Evolutionary conservation across 2,888 invertebrate genomes (phyloP).

Genomic region (Pristionchus entomophagus): DNA sequence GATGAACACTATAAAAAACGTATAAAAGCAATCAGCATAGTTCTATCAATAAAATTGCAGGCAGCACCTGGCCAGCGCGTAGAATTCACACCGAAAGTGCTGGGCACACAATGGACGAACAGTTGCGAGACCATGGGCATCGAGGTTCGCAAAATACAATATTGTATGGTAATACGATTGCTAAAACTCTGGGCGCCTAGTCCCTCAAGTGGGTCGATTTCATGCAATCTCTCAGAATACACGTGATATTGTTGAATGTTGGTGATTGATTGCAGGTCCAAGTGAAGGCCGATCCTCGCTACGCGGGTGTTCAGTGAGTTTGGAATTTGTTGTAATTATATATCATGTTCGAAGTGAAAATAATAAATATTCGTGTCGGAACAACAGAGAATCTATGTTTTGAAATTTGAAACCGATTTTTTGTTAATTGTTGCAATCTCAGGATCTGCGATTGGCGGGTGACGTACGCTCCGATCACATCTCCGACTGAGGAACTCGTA

Average conservation of each 20-base stretch:
- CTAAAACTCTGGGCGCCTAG: too few relatives aligned
- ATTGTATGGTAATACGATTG: too few relatives aligned
- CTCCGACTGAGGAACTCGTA: neutral
- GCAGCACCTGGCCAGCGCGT: conserved; percentile 9
- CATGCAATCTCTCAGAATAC: too few relatives aligned
- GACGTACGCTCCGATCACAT: neutral
- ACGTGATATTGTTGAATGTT: neutral
- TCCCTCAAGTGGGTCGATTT: too few relatives aligned
- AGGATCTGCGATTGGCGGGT: conserved; percentile 39
- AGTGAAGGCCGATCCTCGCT: neutral
- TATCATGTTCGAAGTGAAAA: neutral
- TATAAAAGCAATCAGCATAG: too few relatives aligned
- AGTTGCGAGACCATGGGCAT: conserved; percentile 45
- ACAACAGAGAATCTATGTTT: too few relatives aligned
- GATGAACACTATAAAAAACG: neutral
- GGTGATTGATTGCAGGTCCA: neutral
- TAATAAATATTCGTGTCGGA: too few relatives aligned
- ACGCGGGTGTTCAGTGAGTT: conserved; percentile 38
- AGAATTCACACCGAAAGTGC: conserved; percentile 7
- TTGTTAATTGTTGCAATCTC: neutral
- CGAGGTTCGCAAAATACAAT: neutral
- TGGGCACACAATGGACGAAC: conserved; percentile 42
- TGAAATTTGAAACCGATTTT: too few relatives aligned
- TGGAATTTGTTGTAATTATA: too few relatives aligned
- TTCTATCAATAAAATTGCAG: neutral